Base-by-base conservation (phyloP, 2,797 vertebrate species). In the Miichthys miiuy region DNA sequence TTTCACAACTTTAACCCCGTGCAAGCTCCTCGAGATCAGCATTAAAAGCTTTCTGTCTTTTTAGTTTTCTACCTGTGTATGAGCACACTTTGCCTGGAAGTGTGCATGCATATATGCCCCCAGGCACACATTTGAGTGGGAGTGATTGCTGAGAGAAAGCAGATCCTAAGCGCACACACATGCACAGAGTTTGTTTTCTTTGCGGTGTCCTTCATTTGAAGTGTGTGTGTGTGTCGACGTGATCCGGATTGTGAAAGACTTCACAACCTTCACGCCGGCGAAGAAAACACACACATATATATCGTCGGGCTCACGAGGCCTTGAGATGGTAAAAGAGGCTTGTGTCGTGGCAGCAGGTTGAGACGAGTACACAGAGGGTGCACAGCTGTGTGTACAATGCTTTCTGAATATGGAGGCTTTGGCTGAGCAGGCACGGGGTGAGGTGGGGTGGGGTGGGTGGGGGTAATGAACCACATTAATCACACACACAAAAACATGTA, bases 341-440 rank as follows among this genome's bases (percentile, higher is more conserved):
- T 0, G 21, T 57, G 64, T 75, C 16, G 46, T 27, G 61, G 48
- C 78, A 72, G 76, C 89, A 88, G 88, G 91, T 92, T 87, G 70
- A 60, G 91, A 81, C 86, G 84, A 82, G 89, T 72, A 75, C 66
- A 78, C 57, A 38, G 56, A 77, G 55, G 38, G 50, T 38, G 12
- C 68, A 72, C 88, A 86, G 89, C 87, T 89, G 85, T 82, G 79
- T 83, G 79, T 64, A 62, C 65, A 78, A 30, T 62, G 71, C 77
- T 69, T 61, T 68, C 41, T 80, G 73, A 80, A 72, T 66, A 20
- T 46, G 44, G 46, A 79, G 76, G 62, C 47, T 67, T 68, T 52
- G 67, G 68, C 50, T 75, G 65, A 63, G 80, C 17, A 3, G 56
- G 47, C 17, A 16, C n/a, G 12, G 2, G 6, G 14, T 3, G 6